Percentiles rank a stretch among this genome's conserved stretches.
Conservation (phyloP, 1,140 invertebrate genomes). For the Brachystomella parvula region DNA sequence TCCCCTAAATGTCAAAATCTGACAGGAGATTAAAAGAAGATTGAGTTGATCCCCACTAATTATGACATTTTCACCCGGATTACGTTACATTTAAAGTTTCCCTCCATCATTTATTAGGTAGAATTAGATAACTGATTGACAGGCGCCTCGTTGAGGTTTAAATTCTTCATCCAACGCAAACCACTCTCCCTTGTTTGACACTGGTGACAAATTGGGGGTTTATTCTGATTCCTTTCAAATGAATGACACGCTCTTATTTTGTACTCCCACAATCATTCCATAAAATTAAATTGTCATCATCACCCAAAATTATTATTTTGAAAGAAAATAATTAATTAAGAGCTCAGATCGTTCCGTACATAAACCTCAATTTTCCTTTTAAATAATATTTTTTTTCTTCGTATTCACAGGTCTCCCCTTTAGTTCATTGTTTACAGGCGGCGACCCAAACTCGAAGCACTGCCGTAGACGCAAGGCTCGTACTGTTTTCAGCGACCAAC, state of each 20-base stretch:
- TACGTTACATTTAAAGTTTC: slow-evolving; percentile 20
- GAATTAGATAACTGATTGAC: slow-evolving; percentile 24
- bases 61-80: slow-evolving; percentile 33
- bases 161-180: no score
- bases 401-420: slow-evolving; percentile 57
- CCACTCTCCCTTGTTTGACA: no score
- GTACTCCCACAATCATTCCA: no score
- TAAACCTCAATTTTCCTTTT: no score
- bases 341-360: no score
- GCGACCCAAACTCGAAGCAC: slow-evolving; percentile 63
- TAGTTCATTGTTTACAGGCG: slow-evolving; percentile 56
- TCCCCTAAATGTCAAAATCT: slow-evolving; percentile 26
- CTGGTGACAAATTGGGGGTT: no score
- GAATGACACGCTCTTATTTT: no score
- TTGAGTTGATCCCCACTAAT: slow-evolving; percentile 32
- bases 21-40: slow-evolving; percentile 33
- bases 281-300: no score
- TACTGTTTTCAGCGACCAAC: slow-evolving; percentile 96
- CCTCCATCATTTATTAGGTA: slow-evolving; percentile 6
- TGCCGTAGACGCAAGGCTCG: slow-evolving; percentile 85
- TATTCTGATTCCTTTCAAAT: no score
- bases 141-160: no score
- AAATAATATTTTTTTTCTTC: slow-evolving; percentile 21
- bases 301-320: no score
- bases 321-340: no score